Evolutionary conservation across 2,113 vertebrate species (phyloP).

Genomic region (Hippocampus barbouri): DNA sequence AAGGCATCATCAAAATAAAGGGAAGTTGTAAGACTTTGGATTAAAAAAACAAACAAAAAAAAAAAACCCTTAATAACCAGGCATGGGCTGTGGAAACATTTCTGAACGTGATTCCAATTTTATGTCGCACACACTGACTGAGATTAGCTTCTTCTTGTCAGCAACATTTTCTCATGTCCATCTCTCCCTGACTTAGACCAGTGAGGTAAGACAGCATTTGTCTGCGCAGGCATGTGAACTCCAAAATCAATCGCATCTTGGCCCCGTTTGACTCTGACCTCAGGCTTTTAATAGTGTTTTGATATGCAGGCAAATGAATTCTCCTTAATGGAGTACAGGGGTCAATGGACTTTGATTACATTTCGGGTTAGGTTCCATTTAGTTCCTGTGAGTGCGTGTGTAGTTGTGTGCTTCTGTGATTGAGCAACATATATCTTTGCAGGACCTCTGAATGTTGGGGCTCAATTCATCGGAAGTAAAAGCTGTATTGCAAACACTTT

Average conservation of each 20-base stretch:
- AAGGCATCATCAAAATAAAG: background rate
- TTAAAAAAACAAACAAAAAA: too few species aligned
- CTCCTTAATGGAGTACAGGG: constrained; percentile 73
- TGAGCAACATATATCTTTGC: constrained; percentile 41
- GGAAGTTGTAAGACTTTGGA: too few species aligned
- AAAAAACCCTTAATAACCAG: background rate
- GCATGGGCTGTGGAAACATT: background rate
- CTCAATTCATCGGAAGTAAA: constrained; percentile 65
- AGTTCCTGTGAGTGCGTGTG: constrained; percentile 32
- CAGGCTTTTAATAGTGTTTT: constrained; percentile 78
- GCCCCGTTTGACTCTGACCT: constrained; percentile 69
- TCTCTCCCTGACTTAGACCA: constrained; percentile 20
- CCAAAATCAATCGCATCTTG: constrained; percentile 62
- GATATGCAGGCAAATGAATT: constrained; percentile 87
- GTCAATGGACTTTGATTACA: constrained; percentile 80
- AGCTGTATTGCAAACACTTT: constrained; percentile 66
- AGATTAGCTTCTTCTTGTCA: background rate
- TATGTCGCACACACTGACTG: background rate
- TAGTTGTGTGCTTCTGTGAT: constrained; percentile 11
- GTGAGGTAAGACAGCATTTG: constrained; percentile 38
- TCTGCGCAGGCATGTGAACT: constrained; percentile 42
- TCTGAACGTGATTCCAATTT: background rate
- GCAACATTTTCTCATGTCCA: constrained; percentile 13
- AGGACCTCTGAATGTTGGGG: constrained; percentile 59
- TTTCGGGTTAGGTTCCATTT: constrained; percentile 66